phyloP scores from a whole-genome alignment of 2,888 invertebrate genomes.

The Drosophila peninsularis region DNA sequence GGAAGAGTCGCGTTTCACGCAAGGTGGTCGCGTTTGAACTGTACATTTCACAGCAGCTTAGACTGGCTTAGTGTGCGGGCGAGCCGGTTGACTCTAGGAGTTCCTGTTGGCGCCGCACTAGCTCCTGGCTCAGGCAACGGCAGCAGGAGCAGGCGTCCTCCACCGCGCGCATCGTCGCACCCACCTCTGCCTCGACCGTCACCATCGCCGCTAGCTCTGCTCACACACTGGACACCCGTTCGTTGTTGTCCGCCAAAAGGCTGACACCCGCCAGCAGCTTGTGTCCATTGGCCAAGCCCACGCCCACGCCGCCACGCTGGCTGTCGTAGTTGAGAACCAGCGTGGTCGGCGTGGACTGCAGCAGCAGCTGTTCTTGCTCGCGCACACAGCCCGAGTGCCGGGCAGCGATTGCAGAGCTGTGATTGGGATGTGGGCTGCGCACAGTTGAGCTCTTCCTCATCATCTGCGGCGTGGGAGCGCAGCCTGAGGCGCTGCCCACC shows the following conservation, averaged over 20 bases:
- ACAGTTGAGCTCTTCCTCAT: slow-evolving; percentile 69
- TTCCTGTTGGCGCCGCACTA: slow-evolving; percentile 68
- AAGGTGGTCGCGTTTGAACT: slow-evolving; percentile 2
- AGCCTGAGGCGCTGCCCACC: slow-evolving; percentile 47
- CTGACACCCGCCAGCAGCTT: slow-evolving; percentile 41
- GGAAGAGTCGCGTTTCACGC: slow-evolving; percentile 25
- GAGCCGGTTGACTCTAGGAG: slow-evolving; percentile 64
- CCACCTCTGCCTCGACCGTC: slow-evolving; percentile 54
- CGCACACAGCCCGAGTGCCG: slow-evolving; percentile 62
- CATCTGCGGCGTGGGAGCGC: slow-evolving; percentile 58
- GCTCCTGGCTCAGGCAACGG: slow-evolving; percentile 78
- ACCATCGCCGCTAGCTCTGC: slow-evolving; percentile 75
- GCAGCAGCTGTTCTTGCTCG: slow-evolving; percentile 64
- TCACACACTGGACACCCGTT: slow-evolving; percentile 78
- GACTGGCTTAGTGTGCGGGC: slow-evolving; percentile 40
- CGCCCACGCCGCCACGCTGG: slow-evolving; percentile 68
- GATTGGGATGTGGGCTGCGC: slow-evolving; percentile 65
- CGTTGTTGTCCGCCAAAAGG: slow-evolving; percentile 54
- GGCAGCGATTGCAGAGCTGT: slow-evolving; percentile 40
- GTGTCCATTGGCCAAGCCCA: slow-evolving; percentile 67
- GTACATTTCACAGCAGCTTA: slow-evolving; percentile 7
- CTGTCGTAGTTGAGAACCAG: slow-evolving; percentile 74
- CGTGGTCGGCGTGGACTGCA: slow-evolving; percentile 56
- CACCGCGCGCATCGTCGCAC: slow-evolving; percentile 32
- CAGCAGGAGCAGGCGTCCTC: slow-evolving; percentile 75